These are phyloP conservation scores for Buceros bicornis DNA, from an alignment of 2,797 vertebrate species.

Conservation along the genomic window DNA sequence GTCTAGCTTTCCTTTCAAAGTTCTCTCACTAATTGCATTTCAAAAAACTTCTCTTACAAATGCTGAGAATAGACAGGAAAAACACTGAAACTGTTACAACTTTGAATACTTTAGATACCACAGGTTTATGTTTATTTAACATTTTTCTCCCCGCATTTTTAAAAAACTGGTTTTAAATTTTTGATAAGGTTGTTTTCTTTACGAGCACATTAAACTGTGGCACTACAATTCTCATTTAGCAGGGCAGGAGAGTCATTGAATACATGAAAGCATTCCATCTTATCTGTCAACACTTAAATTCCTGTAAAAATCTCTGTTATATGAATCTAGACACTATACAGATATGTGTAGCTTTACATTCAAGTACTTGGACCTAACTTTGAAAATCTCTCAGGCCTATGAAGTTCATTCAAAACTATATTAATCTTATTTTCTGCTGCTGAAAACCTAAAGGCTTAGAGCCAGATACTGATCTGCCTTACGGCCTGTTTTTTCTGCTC, in stretches of 20 bases:
- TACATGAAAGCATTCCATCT: conserved; percentile 42
- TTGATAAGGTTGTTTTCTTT: conserved; percentile 63
- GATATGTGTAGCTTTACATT: conserved; percentile 21
- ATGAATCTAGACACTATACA: background rate
- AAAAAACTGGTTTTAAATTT: conserved; percentile 64
- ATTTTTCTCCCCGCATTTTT: conserved; percentile 45
- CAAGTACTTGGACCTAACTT: background rate
- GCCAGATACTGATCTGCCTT: conserved; percentile 14
- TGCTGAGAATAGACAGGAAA: conserved; percentile 35
- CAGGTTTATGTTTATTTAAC: conserved; percentile 63
- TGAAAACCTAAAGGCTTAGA: conserved; percentile 7
- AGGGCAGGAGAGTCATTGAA: conserved; percentile 42
- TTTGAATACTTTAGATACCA: conserved; percentile 63
- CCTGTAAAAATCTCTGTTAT: conserved; percentile 21
- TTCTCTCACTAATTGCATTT: conserved; percentile 73
- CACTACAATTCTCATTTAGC: conserved; percentile 51
- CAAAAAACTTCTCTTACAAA: conserved; percentile 48
- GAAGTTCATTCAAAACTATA: conserved; percentile 35
- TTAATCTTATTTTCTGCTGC: conserved; percentile 40
- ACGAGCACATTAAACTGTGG: conserved; percentile 4
- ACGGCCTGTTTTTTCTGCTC: background rate
- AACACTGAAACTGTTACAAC: conserved; percentile 19
- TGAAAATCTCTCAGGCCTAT: background rate
- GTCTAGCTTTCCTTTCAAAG: conserved; percentile 70
- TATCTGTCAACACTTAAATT: conserved; percentile 18